phyloP scores from a whole-genome alignment of 2,113 vertebrate species.

The Dendrocopos noguchii region DNA sequence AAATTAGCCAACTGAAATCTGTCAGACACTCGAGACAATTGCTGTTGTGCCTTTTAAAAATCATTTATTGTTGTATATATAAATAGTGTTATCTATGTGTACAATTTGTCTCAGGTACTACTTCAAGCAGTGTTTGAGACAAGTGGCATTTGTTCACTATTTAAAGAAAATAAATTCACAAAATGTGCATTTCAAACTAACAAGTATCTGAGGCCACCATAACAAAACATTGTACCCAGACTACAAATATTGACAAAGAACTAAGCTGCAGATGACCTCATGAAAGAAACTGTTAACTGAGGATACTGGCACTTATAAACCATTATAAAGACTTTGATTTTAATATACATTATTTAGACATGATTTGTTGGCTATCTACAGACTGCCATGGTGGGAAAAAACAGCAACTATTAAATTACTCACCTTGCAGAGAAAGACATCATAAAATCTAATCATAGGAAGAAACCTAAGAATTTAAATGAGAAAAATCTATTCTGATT shows the following conservation, averaged over 20 bases:
- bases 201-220: neutral
- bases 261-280: neutral
- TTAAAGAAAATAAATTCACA: neutral
- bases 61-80: neutral
- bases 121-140: neutral
- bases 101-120: neutral
- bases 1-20: neutral
- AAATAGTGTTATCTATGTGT: neutral
- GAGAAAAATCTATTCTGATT: neutral
- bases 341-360: neutral
- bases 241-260: neutral
- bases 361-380: neutral
- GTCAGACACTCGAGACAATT: neutral
- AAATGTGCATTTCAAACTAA: neutral
- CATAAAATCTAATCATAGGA: neutral
- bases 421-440: neutral
- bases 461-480: neutral
- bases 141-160: neutral
- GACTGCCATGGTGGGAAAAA: too few relatives aligned
- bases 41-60: neutral
- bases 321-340: neutral
- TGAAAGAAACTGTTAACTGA: neutral
- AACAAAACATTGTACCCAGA: neutral
- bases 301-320: neutral
- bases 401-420: neutral